Evolutionary conservation across 1,140 invertebrate species (phyloP), one percentile per base, ranked within the genome.

Genomic region (Drosophila willistoni): DNA sequence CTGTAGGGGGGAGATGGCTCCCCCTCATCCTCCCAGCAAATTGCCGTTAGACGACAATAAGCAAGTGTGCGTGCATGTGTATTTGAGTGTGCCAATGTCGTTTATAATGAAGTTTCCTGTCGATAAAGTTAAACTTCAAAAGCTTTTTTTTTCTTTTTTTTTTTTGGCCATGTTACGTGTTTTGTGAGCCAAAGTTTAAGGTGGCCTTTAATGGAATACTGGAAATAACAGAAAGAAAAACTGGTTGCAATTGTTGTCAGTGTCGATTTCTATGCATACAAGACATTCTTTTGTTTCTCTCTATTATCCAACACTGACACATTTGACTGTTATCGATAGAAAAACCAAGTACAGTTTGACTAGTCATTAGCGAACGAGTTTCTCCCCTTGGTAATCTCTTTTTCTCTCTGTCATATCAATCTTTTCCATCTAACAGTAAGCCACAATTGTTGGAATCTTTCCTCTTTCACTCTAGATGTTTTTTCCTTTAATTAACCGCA

Each of bases 91-190:
- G 70, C 84, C 83, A 87, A 89, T 87, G 83, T 80, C 79, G 84
- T 89, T 87, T 87, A 89, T 87, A 89, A 89, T 89, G 83, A 89
- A 87, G 83, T 87, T 87, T 86, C 84, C 84, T 89, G 83, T 69
- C 84, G 80, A 87, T 86, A 84, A 85, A 85, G 70, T 78, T 85
- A 73, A 85, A 81, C 81, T 84, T 85, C 70, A 84, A 81, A 81
- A 80, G 68, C 71, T 67, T 73, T 74, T 56, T 57, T 67, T n/a
- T 22, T 22, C 2, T 25, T 29, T 12, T 12, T 12, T 7, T 13
- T 13, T 29, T 29, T 59, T 59, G 33, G 51, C 51, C 56, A 59
- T 36, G 56, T 59, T 36, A 59, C 56, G 56, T 59, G 56, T 19
- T 59, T 59, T 59, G n/a, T 17, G 14, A 59, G 56, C 56, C 33